Base-by-base conservation (phyloP, 2,888 invertebrate species). In the Stramonita haemastoma region DNA sequence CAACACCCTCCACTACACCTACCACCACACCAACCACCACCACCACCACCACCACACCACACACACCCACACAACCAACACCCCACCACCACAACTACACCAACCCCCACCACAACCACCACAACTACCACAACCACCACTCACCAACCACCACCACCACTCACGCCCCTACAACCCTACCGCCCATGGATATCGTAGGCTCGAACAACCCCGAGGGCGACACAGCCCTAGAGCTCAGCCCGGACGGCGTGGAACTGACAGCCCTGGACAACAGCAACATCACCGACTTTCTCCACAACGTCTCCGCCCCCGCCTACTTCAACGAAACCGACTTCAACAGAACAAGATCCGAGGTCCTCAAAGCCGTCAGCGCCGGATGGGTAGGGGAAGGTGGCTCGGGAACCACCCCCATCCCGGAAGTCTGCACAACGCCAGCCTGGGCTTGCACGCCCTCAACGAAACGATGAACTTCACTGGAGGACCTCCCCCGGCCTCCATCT, bases 271-370 rank as follows among this genome's bases (percentile, higher is more conserved):
- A n/a, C n/a, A n/a, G 2, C 60, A 87, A 87, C 81, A 26, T 29
- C 79, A 87, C 81, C 26, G 32, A 17, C 46, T 34, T 46, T 19
- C 66, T 56, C 79, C 11, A 56, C 79, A 87, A 87, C 87, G 32
- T 26, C 60, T 46, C 87, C 56, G 36, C 46, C 0, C 87, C 56
- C 34, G 26, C 32, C 57, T 87, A 57, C 81, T 81, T n/a, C 73
- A 87, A 87, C 81, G 81, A 81, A n/a, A 87, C 87, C 11, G 70
- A 87, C 57, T 87, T 87, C 87, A 87, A 87, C 81, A 22, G 36
- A 5, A 79, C 87, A 13, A 32, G 32, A n/a, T 87, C 87, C n/a
- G 32, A 77, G 22, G 79, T 87, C 22, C 34, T 87, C 56, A 87
- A 79, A 56, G 73, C 57, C 56, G 56, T 87, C 19, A 56, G 77